Base-by-base conservation (phyloP, 2,113 vertebrate genomes). In the Leucosticte australis region DNA sequence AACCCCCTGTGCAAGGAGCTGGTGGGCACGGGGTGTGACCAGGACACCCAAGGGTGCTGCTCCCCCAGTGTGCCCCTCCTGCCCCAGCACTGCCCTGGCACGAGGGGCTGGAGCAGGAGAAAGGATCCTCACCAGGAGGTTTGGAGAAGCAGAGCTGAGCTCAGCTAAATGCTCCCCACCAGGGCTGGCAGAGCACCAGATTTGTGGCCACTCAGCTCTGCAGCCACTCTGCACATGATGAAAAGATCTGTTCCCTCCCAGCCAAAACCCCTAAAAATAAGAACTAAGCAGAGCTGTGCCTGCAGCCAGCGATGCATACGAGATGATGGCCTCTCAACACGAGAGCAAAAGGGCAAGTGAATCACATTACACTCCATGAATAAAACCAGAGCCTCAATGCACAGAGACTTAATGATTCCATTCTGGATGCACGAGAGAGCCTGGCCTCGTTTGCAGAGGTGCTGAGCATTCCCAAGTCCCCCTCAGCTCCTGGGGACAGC, bases 271-370 rank as follows among this genome's bases (percentile, higher is more conserved):
- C 88, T 33, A 47, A 60, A 52, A 46, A 14, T 35, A 49, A 46
- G 4, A 65, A 53, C 63, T 3, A 4, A 69, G 49, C 13, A 11
- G 35, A 39, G 44, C 87, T 75, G 69, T 86, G 83, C 94, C 94
- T 55, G 86, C 92, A 96, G 96, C 84, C 96, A 90, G 90, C 28
- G 7, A 77, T 91, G 96, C 95, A 90, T 90, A 92, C 30, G 6
- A 96, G 93, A 95, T 91, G 95, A 93, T 50, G 84, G 92, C 86
- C 87, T 19, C 94, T 89, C 96, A 52, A 74, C 89, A 87, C 2
- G 64, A 90, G 95, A 97, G 96, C 96, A 95, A 96, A 96, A 96
- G 96, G 95, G 96, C 97, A 97, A 97, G 94, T 31, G 92, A 95
- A 94, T 96, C 93, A 82, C 90, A 94, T 92, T 94, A 95, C 93